Evolutionary conservation across 2,797 vertebrate species (phyloP).

Genomic region (Microctenopoma lineatum): DNA sequence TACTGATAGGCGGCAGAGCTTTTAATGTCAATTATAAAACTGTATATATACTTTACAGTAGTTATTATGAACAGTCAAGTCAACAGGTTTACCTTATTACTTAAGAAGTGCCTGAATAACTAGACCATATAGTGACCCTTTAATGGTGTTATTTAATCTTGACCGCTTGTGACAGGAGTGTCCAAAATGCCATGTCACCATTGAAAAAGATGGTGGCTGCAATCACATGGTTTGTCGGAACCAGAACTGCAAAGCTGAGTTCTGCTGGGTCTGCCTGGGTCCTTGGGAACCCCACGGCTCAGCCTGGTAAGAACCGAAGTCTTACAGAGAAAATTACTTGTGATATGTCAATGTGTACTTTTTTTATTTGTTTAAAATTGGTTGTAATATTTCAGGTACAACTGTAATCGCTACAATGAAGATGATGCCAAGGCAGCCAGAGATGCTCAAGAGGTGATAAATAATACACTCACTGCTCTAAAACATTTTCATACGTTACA

Average conservation of each 20-base stretch:
- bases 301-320: slow-evolving; percentile 89
- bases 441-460: slow-evolving; percentile 95
- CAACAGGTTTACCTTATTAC: not conserved
- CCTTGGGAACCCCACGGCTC: slow-evolving; percentile 99
- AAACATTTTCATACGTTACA: not conserved
- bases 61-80: not conserved
- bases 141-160: not conserved
- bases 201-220: slow-evolving; percentile 99
- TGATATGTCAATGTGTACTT: not conserved
- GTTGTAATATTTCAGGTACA: slow-evolving; percentile 88
- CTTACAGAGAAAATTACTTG: not conserved
- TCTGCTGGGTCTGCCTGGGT: slow-evolving; percentile 99
- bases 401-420: slow-evolving; percentile 99
- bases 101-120: not conserved
- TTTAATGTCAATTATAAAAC: no score
- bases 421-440: slow-evolving; percentile 99
- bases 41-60: no score
- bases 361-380: not conserved
- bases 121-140: not conserved
- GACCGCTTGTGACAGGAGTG: slow-evolving; percentile 87
- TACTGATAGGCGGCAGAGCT: not conserved
- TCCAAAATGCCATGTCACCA: slow-evolving; percentile 99
- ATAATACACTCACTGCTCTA: not conserved
- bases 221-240: slow-evolving; percentile 99
- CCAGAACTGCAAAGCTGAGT: slow-evolving; percentile 99